These are phyloP conservation scores for Paralvinella palmiformis DNA, from an alignment of 1,140 invertebrate species.

Conservation along the genomic window DNA sequence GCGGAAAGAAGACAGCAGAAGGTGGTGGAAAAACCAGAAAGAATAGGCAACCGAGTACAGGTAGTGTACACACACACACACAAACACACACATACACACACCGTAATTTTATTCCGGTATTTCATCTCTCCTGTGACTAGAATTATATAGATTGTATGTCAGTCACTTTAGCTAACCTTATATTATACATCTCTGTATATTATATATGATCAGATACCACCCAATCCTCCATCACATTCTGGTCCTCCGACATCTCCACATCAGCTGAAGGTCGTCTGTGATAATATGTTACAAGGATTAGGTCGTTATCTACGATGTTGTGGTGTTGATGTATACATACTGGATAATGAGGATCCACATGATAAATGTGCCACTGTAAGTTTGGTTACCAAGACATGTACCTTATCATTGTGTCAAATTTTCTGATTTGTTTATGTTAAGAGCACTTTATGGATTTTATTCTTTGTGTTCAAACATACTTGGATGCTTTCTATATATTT, in stretches of 20 bases:
- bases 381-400: neutral
- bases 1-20: conserved; percentile 6
- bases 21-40: too few relatives aligned
- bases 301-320: conserved; percentile 59
- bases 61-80: too few relatives aligned
- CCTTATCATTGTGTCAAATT: too few relatives aligned
- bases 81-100: too few relatives aligned
- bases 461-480: too few relatives aligned
- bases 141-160: neutral
- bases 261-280: conserved; percentile 46
- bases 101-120: neutral
- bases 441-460: too few relatives aligned
- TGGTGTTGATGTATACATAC: conserved; percentile 60
- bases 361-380: conserved; percentile 50
- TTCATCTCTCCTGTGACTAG: neutral
- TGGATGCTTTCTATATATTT: too few relatives aligned
- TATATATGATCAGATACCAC: too few relatives aligned
- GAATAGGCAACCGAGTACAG: too few relatives aligned
- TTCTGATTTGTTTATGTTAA: too few relatives aligned
- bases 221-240: neutral
- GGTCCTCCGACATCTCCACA: conserved; percentile 23
- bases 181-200: neutral
- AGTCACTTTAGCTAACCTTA: neutral
- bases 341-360: conserved; percentile 52
- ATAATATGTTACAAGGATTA: conserved; percentile 52